phyloP scores from a whole-genome alignment of 2,113 vertebrate species.

The Serilophus lunatus region DNA sequence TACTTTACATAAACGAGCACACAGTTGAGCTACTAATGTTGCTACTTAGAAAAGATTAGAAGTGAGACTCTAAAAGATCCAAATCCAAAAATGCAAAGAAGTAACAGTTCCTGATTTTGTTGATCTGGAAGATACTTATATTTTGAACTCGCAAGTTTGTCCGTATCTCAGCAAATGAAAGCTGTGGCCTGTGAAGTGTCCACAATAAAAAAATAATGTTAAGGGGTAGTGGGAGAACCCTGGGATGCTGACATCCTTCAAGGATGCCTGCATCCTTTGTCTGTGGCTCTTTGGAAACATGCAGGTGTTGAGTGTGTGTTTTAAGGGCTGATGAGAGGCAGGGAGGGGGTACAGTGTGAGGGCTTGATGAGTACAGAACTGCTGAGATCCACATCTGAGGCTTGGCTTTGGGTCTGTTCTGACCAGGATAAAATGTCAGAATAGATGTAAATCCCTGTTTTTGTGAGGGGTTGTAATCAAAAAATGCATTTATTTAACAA shows the following conservation, averaged over 20 bases:
- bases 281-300: neutral
- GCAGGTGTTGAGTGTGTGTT: neutral
- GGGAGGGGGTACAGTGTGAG: neutral
- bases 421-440: neutral
- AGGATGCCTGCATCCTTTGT: neutral
- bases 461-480: neutral
- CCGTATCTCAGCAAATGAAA: neutral
- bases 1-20: neutral
- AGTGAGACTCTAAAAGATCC: neutral
- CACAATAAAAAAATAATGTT: neutral
- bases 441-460: neutral
- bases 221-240: neutral
- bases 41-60: neutral
- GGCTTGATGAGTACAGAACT: fast-evolving
- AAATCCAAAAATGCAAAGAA: neutral
- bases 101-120: neutral
- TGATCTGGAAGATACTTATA: neutral
- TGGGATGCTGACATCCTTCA: neutral
- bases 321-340: neutral
- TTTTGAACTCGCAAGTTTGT: neutral
- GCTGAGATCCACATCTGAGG: neutral
- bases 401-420: neutral
- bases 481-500: neutral
- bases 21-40: neutral
- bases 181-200: neutral